A percentile compares a stretch with the other conserved stretches of the same genome.
phyloP scores from a whole-genome alignment of 1,140 invertebrate genomes.

The Drosophila nebulosa region DNA sequence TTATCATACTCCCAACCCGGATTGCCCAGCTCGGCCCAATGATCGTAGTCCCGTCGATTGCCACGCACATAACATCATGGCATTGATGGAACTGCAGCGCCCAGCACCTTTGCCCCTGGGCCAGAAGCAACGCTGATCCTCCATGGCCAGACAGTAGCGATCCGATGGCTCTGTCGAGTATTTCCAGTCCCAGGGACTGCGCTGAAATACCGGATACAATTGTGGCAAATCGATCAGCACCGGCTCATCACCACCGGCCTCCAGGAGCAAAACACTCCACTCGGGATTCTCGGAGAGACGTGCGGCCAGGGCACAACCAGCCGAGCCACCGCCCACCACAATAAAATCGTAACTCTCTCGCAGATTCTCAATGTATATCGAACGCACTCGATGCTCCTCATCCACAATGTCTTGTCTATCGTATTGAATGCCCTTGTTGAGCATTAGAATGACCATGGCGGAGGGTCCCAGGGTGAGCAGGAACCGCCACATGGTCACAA shows the following conservation, averaged over 20 bases:
- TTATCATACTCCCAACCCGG: constrained; percentile 88
- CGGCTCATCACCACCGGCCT: constrained; percentile 91
- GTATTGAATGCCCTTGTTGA: constrained; percentile 84
- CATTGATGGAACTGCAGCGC: constrained; percentile 92
- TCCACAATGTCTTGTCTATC: constrained; percentile 87
- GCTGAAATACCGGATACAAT: constrained; percentile 87
- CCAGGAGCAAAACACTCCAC: constrained; percentile 89
- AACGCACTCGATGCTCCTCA: constrained; percentile 82
- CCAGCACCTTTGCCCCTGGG: constrained; percentile 90
- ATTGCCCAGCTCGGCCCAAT: constrained; percentile 88
- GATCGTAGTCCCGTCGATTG: constrained; percentile 91
- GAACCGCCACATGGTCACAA: constrained; percentile 82
- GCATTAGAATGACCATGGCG: constrained; percentile 83
- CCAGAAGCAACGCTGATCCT: constrained; percentile 85
- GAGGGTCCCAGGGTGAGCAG: constrained; percentile 84
- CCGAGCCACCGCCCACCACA: constrained; percentile 91
- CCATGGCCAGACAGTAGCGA: constrained; percentile 85
- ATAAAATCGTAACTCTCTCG: constrained; percentile 87
- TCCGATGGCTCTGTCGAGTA: constrained; percentile 88
- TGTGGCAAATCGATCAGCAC: constrained; percentile 88
- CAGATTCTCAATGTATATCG: constrained; percentile 81
- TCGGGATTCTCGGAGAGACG: constrained; percentile 86
- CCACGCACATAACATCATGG: constrained; percentile 95
- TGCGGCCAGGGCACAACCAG: constrained; percentile 90
- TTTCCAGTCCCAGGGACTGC: constrained; percentile 89